Conservation (phyloP, 2,888 invertebrate species). For the Eulithis testata region DNA sequence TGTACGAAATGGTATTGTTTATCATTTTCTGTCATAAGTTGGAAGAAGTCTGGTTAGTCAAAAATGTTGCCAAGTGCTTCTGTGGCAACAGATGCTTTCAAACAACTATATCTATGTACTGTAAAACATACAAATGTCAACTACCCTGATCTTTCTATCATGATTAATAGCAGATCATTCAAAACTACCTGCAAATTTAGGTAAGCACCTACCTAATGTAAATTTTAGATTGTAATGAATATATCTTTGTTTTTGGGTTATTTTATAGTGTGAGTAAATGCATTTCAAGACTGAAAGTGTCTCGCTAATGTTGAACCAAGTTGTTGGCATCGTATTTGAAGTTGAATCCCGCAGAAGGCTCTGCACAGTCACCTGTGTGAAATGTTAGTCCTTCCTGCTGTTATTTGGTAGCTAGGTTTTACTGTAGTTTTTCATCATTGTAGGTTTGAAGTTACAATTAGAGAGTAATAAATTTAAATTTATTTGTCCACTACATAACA, state of each 20-base stretch:
- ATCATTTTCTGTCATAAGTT: constrained; percentile 41
- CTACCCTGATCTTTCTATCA: constrained; percentile 27
- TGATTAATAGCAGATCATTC: constrained; percentile 17
- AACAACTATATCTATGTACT: constrained; percentile 18
- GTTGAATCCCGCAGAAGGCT: constrained; percentile 53
- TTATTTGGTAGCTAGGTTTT: too few relatives aligned
- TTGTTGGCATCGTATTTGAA: constrained; percentile 53
- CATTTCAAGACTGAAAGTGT: constrained; percentile 50
- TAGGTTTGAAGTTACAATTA: too few relatives aligned
- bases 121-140: constrained; percentile 1
- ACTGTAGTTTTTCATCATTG: too few relatives aligned
- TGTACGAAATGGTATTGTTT: constrained; percentile 25
- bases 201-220: neutral
- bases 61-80: constrained; percentile 39
- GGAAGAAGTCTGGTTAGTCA: constrained; percentile 34
- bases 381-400: constrained; percentile 58
- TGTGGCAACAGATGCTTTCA: constrained; percentile 27
- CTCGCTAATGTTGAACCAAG: constrained; percentile 58
- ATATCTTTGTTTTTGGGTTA: constrained; percentile 49
- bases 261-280: constrained; percentile 53
- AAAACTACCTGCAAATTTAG: constrained; percentile 19
- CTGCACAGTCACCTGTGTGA: constrained; percentile 53
- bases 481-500: too few relatives aligned
- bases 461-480: too few relatives aligned
- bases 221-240: constrained; percentile 19